phyloP scores from a whole-genome alignment of 1,140 invertebrate genomes.

The Tetranychus cinnabarinus region DNA sequence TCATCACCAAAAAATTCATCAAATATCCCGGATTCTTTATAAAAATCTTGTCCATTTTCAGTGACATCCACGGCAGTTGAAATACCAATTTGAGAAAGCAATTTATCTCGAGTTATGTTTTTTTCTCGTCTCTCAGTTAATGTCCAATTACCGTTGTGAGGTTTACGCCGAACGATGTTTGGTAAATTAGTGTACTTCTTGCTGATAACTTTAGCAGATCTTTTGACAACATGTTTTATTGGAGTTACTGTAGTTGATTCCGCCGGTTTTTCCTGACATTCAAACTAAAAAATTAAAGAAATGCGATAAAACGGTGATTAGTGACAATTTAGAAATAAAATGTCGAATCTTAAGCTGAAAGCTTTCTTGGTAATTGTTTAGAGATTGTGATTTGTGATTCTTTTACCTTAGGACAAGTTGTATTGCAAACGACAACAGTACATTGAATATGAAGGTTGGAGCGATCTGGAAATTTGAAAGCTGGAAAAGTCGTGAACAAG shows the following conservation, averaged over 20 bases:
- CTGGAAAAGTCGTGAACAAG: slow-evolving; percentile 35
- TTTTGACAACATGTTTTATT: neutral
- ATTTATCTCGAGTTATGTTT: neutral
- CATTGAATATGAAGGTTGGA: slow-evolving; percentile 37
- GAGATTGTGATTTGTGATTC: neutral
- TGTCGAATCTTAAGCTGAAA: no score
- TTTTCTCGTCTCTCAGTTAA: neutral
- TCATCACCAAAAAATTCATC: neutral
- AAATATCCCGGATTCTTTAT: neutral
- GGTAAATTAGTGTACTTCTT: no score
- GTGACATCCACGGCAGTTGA: neutral
- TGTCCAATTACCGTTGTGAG: neutral
- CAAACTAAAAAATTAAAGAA: slow-evolving; percentile 13
- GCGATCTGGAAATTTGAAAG: slow-evolving; percentile 51
- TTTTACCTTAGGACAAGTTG: slow-evolving; percentile 30
- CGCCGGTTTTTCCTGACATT: neutral
- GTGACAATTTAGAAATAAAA: neutral
- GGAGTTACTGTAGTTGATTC: neutral
- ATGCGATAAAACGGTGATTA: neutral
- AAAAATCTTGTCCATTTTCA: neutral
- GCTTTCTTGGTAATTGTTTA: no score
- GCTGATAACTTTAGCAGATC: neutral
- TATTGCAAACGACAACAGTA: slow-evolving; percentile 39
- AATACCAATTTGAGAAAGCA: neutral
- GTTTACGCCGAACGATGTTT: no score